These are phyloP conservation scores for Erpobdella octoculata DNA, from an alignment of 2,888 invertebrate genomes.

Conservation along the genomic window DNA sequence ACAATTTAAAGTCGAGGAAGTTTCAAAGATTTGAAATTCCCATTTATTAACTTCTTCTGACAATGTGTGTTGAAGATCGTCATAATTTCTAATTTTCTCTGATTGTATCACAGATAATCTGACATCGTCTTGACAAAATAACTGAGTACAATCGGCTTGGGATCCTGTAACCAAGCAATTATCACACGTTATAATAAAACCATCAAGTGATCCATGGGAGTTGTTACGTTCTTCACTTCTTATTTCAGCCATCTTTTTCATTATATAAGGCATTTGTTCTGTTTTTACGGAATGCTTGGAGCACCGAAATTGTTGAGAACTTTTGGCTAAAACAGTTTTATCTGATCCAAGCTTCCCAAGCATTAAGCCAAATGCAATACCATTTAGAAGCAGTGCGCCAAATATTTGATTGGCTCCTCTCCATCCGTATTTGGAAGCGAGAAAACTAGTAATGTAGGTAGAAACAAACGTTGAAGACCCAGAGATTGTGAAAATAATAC, in stretches of 20 bases:
- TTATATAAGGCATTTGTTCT: conserved; percentile 1
- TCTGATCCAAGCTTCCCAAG: too few relatives aligned
- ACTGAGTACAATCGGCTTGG: background rate
- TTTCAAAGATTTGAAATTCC: too few relatives aligned
- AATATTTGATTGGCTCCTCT: conserved; percentile 14
- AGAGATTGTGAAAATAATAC: background rate
- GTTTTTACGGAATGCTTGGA: background rate
- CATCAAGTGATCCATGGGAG: conserved; percentile 13
- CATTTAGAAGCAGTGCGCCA: conserved; percentile 17
- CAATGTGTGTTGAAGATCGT: too few relatives aligned
- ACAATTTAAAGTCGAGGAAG: too few relatives aligned
- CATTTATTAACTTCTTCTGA: too few relatives aligned
- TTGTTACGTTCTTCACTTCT: background rate
- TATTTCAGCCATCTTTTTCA: background rate
- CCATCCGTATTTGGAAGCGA: conserved; percentile 4
- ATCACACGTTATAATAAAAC: conserved; percentile 16
- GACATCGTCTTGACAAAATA: background rate
- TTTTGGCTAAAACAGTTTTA: too few relatives aligned
- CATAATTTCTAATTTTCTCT: too few relatives aligned
- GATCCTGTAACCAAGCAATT: background rate
- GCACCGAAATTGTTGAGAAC: background rate
- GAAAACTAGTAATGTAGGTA: background rate
- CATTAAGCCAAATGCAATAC: conserved; percentile 5
- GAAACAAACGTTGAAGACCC: conserved; percentile 1
- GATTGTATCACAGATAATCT: too few relatives aligned